A percentile compares a stretch with the other conserved stretches of the same genome.
phyloP scores from a whole-genome alignment of 2,797 vertebrate species.

The Hephaestus fuliginosus region DNA sequence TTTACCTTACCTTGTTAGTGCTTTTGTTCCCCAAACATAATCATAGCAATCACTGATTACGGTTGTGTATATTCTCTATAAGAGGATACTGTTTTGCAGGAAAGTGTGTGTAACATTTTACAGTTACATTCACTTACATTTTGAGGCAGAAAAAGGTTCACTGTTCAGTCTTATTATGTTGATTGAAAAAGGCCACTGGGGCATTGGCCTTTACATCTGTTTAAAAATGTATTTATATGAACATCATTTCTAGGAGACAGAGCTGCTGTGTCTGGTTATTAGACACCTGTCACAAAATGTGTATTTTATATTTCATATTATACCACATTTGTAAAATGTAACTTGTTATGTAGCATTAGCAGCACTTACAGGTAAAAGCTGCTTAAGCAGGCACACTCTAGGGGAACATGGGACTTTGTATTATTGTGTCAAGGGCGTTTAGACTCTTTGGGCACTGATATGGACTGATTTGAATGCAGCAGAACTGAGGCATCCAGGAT shows the following conservation, averaged over 20 bases:
- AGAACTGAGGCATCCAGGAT: conserved; percentile 58
- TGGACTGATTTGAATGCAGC: conserved; percentile 55
- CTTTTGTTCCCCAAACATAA: not conserved
- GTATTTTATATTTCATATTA: not conserved
- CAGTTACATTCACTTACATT: no score
- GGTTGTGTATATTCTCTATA: not conserved
- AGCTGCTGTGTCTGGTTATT: not conserved
- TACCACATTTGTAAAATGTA: not conserved
- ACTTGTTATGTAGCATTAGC: conserved; percentile 10
- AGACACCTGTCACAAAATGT: not conserved
- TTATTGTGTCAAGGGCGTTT: conserved; percentile 24
- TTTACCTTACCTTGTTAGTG: not conserved
- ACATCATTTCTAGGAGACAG: not conserved
- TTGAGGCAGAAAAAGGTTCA: no score
- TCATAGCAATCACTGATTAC: not conserved
- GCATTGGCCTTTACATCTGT: not conserved
- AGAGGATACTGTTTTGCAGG: not conserved
- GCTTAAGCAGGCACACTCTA: conserved; percentile 12
- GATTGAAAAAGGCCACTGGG: not conserved
- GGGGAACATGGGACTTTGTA: conserved; percentile 8
- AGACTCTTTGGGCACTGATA: conserved; percentile 54
- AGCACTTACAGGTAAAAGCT: conserved; percentile 32
- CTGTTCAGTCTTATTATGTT: not conserved
- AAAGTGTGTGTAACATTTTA: not conserved
- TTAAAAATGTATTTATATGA: not conserved